phyloP scores from a whole-genome alignment of 2,113 vertebrate species.

The Collichthys lucidus region DNA sequence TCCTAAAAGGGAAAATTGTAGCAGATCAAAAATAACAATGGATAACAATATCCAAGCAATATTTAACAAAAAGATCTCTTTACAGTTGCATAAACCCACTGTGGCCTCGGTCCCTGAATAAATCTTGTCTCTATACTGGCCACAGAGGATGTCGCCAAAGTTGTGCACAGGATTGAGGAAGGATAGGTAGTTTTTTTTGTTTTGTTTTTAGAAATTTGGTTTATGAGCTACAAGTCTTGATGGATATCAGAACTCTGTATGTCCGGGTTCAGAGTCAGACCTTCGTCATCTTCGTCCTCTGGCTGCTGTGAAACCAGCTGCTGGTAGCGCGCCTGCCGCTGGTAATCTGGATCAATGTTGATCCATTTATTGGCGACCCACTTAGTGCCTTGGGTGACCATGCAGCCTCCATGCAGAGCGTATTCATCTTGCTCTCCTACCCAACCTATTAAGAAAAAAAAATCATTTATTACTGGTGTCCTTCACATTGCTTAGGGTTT shows the following conservation, averaged over 20 bases:
- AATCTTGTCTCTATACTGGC: conserved; percentile 59
- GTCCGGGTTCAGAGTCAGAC: conserved; percentile 56
- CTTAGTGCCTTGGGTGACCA: conserved; percentile 93
- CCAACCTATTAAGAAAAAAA: conserved; percentile 87
- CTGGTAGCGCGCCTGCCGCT: conserved; percentile 91
- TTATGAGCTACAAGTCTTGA: conserved; percentile 78
- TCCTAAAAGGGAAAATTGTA: conserved; percentile 61
- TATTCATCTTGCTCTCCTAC: conserved; percentile 97
- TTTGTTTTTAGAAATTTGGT: conserved; percentile 38
- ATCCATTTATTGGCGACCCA: conserved; percentile 99
- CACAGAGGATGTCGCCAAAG: conserved; percentile 47
- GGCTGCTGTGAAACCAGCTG: conserved; percentile 89
- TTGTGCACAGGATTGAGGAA: conserved; percentile 73
- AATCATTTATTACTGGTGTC: not conserved
- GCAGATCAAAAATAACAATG: conserved; percentile 51
- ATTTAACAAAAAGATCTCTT: conserved; percentile 70
- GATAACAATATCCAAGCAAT: conserved; percentile 55
- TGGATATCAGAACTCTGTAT: conserved; percentile 68
- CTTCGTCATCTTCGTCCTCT: conserved; percentile 75
- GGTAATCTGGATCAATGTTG: conserved; percentile 95
- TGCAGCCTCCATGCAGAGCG: conserved; percentile 93
- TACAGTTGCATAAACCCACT: conserved; percentile 80
- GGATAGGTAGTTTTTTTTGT: conserved; percentile 43
- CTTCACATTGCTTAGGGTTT: not conserved
- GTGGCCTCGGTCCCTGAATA: conserved; percentile 81